Evolutionary conservation across 2,797 vertebrate species (phyloP), one percentile per base, ranked within the genome.

Genomic region (Argyrosomus regius): DNA sequence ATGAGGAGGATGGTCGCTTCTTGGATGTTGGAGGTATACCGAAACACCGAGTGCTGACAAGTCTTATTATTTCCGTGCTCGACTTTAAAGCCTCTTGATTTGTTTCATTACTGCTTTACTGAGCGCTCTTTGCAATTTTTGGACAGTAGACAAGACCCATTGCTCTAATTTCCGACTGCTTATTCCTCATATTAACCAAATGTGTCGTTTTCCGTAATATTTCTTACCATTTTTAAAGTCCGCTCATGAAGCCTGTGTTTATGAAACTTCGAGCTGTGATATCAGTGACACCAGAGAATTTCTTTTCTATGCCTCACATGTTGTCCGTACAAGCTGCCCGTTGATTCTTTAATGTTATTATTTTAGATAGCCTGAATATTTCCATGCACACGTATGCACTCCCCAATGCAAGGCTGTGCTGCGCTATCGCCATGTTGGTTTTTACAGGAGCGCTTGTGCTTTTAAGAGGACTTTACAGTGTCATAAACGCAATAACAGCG

Each of bases 1-100:
- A 98, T 99, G 97, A 94, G 98, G 93, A 96, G 97, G 94, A 97
- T 99, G 96, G 96, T 99, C 77, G 97, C 98, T 14, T 97, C 97
- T 90, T 99, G 97, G 98, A 99, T 99, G 98, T 94, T 99, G 86
- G 98, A 99, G 98, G 98, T 99, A 96, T 59, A 88, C 22, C 68
- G 85, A 88, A 76, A 81, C 87, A 78, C 61, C 83, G 84, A 87
- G 68, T 75, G 80, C 81, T 81, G 74, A 83, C 84, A 75, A 83
- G 73, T 81, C 81, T 71, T 12, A 64, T 76, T 89, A 90, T 93
- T 93, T 94, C 90, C 91, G 91, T 90, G 84, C 88, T 88, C 70
- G 75, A 87, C 83, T 92, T 86, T 76, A 91, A 88, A 88, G 67
- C 85, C 68, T 75, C 81, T 45, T 17, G 58, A 53, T 75, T 84